These are phyloP conservation scores for Augiades crinisus DNA, from an alignment of 2,888 invertebrate species.

Conservation along the genomic window DNA sequence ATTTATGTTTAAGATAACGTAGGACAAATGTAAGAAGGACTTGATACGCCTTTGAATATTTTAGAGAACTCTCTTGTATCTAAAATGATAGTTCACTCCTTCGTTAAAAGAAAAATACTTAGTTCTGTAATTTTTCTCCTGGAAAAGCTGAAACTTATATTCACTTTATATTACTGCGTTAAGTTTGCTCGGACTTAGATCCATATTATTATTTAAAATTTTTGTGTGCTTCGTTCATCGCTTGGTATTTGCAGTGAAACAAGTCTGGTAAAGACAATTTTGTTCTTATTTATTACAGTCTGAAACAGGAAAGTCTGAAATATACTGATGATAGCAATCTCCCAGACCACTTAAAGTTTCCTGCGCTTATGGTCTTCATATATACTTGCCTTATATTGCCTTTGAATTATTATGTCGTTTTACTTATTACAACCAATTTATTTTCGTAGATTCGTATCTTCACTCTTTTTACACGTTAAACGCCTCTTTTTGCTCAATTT, in stretches of 20 bases:
- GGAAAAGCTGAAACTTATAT: too few species aligned
- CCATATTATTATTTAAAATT: too few species aligned
- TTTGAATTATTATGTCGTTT: constrained; percentile 14
- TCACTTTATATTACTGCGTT: too few species aligned
- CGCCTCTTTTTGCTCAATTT: too few species aligned
- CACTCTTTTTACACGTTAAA: neutral
- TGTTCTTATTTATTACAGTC: constrained; percentile 28
- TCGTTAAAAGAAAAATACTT: too few species aligned
- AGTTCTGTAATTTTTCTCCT: too few species aligned
- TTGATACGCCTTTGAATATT: too few species aligned
- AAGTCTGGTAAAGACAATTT: constrained; percentile 30
- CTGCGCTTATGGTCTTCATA: constrained; percentile 20
- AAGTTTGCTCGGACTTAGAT: too few species aligned
- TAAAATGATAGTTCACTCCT: too few species aligned
- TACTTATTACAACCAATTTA: neutral
- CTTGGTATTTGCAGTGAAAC: constrained; percentile 15
- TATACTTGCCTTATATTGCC: constrained; percentile 15
- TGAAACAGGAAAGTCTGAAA: constrained; percentile 26
- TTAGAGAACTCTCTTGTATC: too few species aligned
- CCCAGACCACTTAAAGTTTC: constrained; percentile 25
- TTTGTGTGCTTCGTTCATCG: neutral
- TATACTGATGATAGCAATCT: constrained; percentile 27
- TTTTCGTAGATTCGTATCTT: neutral
- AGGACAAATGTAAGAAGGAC: too few species aligned
- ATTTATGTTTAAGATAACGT: too few species aligned